Evolutionary conservation across 2,888 invertebrate genomes (phyloP).

Genomic region (Caenorhabditis japonica): DNA sequence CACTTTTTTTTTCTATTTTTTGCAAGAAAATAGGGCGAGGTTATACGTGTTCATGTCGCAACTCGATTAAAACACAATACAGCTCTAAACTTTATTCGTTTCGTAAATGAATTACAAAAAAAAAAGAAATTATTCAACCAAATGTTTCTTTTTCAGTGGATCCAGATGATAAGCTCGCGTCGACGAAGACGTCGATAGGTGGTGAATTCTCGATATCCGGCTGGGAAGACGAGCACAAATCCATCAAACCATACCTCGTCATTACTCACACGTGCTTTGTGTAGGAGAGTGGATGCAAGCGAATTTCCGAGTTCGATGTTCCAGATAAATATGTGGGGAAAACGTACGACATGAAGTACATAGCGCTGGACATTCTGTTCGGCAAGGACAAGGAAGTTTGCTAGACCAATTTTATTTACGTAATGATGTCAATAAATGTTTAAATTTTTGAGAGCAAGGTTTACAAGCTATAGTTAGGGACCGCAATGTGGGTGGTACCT

Average conservation of each 20-base stretch:
- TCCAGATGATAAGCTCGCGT: slow-evolving; percentile 46
- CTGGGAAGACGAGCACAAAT: slow-evolving; percentile 44
- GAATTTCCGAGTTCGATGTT: slow-evolving; percentile 39
- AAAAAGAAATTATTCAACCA: too few species aligned
- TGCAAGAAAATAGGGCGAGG: too few species aligned
- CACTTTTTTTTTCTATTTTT: too few species aligned
- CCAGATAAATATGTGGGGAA: slow-evolving; percentile 42
- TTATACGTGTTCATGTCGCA: too few species aligned
- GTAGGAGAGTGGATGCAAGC: slow-evolving; percentile 48
- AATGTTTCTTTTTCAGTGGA: slow-evolving; percentile 51
- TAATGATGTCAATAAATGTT: slow-evolving; percentile 9
- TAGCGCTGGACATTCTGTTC: slow-evolving; percentile 48
- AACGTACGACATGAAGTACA: slow-evolving; percentile 52
- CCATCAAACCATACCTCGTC: slow-evolving; percentile 46
- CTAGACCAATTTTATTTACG: slow-evolving; percentile 13
- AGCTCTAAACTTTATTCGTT: not conserved
- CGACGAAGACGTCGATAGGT: slow-evolving; percentile 36
- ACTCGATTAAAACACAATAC: slow-evolving; percentile 8
- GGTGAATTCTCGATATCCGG: slow-evolving; percentile 45
- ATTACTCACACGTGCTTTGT: slow-evolving; percentile 52
- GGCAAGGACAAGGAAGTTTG: slow-evolving; percentile 52
- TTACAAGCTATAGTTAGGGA: too few species aligned
- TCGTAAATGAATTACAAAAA: not conserved
- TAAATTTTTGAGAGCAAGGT: too few species aligned
- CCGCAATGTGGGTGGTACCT: too few species aligned